These are phyloP conservation scores for Uria lomvia DNA, from an alignment of 2,113 vertebrate species.

Conservation along the genomic window DNA sequence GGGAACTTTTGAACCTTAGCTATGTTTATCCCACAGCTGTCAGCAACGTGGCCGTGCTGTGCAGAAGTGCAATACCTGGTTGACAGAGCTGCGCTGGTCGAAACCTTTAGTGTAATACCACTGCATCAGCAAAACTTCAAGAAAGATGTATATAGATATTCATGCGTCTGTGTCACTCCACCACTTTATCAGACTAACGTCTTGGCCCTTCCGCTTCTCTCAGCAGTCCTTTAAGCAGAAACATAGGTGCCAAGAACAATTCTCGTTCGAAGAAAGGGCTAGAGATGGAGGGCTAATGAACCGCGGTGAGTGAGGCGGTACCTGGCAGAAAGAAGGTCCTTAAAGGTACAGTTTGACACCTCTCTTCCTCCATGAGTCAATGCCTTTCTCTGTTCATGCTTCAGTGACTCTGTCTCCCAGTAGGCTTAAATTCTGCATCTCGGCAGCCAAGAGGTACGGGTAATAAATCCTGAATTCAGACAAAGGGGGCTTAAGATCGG, in stretches of 20 bases:
- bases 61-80: background rate
- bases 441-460: background rate
- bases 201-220: background rate
- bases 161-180: background rate
- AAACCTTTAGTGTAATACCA: background rate
- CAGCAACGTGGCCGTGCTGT: rapidly evolving
- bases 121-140: background rate
- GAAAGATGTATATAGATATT: background rate
- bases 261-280: background rate
- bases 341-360: background rate
- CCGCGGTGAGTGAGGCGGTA: background rate
- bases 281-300: background rate
- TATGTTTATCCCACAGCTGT: background rate
- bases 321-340: background rate
- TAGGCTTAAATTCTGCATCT: background rate
- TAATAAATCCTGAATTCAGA: background rate
- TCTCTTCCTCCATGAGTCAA: background rate
- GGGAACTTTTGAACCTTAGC: background rate
- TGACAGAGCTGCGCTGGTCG: background rate
- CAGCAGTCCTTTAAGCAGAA: background rate
- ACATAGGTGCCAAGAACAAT: background rate
- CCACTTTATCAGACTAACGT: background rate
- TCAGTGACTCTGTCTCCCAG: background rate
- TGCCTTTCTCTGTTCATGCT: background rate
- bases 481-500: background rate